Conservation (phyloP, 2,888 invertebrate species). For the Pristionchus maxplancki region DNA sequence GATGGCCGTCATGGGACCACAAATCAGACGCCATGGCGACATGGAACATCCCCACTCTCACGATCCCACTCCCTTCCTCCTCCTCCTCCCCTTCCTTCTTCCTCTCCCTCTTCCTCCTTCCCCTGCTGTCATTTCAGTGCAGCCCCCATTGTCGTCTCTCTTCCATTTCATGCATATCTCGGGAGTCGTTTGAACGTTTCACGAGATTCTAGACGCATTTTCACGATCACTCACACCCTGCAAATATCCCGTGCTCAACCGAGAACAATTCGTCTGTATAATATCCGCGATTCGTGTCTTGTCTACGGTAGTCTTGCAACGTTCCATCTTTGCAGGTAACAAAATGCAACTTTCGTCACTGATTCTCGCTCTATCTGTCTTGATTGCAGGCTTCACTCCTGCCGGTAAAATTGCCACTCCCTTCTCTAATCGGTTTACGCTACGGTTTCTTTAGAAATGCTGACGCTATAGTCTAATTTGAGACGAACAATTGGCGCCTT, state of each 20-base stretch:
- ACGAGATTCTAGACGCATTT: neutral
- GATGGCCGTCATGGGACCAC: neutral
- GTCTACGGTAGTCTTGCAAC: neutral
- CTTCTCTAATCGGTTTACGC: neutral
- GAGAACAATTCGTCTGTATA: neutral
- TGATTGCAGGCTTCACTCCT: neutral
- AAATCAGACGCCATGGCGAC: neutral
- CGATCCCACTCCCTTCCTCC: neutral
- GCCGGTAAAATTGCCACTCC: neutral
- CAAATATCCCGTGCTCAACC: neutral
- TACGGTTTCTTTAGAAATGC: neutral
- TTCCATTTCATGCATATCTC: constrained; percentile 38
- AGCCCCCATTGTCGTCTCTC: neutral
- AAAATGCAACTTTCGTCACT: neutral
- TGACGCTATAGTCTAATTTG: neutral
- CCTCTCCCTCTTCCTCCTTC: neutral
- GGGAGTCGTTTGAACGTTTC: constrained; percentile 32
- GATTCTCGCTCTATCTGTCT: neutral
- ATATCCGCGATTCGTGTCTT: neutral
- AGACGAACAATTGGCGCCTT: neutral
- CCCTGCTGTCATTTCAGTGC: constrained; percentile 20
- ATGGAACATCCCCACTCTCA: neutral
- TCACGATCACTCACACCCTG: neutral
- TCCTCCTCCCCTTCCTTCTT: too few species aligned
- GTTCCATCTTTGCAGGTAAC: neutral